Conservation (phyloP, 1,140 invertebrate genomes). For the Bombus polaris region DNA sequence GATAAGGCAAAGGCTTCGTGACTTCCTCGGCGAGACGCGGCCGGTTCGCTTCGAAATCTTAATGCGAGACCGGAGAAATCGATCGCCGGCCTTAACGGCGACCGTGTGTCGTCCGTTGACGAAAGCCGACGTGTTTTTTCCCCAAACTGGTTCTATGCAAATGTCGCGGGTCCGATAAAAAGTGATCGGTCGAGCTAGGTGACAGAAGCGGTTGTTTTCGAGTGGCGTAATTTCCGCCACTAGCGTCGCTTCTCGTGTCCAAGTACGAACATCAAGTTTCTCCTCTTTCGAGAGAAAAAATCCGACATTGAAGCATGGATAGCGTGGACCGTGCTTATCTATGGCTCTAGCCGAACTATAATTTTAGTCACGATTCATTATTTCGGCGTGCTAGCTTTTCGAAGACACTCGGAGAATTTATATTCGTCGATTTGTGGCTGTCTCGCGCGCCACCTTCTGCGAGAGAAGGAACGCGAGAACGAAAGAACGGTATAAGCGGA, state of each 20-base stretch:
- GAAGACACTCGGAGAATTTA: not conserved
- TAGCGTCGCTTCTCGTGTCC: not conserved
- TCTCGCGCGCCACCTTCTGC: not conserved
- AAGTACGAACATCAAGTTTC: not conserved
- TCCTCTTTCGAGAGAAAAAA: not conserved
- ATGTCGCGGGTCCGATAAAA: not conserved
- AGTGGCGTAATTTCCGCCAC: constrained; percentile 15
- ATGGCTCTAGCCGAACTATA: not conserved
- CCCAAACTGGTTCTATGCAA: too few relatives aligned
- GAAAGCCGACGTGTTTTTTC: too few relatives aligned
- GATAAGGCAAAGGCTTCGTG: constrained; percentile 25
- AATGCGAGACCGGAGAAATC: not conserved
- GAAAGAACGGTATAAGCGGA: constrained; percentile 7
- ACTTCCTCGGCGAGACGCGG: not conserved
- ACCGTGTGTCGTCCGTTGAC: too few relatives aligned
- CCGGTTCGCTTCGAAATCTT: not conserved
- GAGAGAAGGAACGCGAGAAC: not conserved
- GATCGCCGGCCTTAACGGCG: not conserved
- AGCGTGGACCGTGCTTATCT: not conserved
- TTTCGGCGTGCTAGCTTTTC: not conserved
- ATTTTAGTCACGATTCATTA: constrained; percentile 25
- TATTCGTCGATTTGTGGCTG: not conserved
- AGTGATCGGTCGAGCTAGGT: not conserved
- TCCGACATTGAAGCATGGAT: not conserved
- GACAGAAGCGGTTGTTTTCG: not conserved